A percentile compares a stretch with the other conserved stretches of the same genome.
These are phyloP conservation scores for Nemopilema nomurai DNA, from an alignment of 30 jellyfish, hydroid and myxozoan species.

Conservation along the genomic window DNA sequence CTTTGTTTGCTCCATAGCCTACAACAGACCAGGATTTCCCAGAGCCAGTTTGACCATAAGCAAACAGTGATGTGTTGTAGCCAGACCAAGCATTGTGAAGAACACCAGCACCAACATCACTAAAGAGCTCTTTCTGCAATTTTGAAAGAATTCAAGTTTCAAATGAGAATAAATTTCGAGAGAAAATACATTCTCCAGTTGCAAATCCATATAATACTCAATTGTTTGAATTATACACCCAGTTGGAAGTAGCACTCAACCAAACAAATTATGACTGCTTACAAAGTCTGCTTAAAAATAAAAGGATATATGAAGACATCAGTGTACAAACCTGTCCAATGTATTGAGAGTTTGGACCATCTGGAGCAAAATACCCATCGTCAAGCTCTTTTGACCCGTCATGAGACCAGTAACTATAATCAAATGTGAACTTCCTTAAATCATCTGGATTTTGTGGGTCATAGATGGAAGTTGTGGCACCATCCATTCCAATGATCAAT, in stretches of 20 bases:
- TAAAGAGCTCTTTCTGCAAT: slow-evolving; percentile 75
- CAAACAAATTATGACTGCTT: background rate
- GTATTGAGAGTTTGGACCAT: slow-evolving; percentile 42
- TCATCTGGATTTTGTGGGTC: slow-evolving; percentile 78
- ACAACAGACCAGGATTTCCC: slow-evolving; percentile 99
- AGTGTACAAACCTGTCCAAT: slow-evolving; percentile 71
- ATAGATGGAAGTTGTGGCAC: slow-evolving; percentile 74
- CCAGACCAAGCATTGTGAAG: slow-evolving; percentile 90
- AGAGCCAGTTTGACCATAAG: slow-evolving; percentile 98
- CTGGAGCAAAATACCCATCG: slow-evolving; percentile 85
- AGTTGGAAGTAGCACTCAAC: too few relatives aligned
- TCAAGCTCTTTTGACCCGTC: slow-evolving; percentile 76
- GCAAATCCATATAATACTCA: background rate
- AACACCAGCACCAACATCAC: slow-evolving; percentile 82
- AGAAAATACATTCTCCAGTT: background rate
- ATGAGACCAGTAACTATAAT: slow-evolving; percentile 92
- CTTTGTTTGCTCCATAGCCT: slow-evolving; percentile 96
- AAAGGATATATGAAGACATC: background rate
- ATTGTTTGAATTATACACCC: too few relatives aligned
- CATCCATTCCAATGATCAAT: slow-evolving; percentile 71
- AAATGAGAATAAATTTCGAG: background rate
- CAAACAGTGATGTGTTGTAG: slow-evolving; percentile 78
- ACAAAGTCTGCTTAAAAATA: background rate
- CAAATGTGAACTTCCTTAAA: slow-evolving; percentile 70
- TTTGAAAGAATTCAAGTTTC: background rate